Evolutionary conservation across 2,113 vertebrate genomes (phyloP).

Genomic region (Puma concolor): DNA sequence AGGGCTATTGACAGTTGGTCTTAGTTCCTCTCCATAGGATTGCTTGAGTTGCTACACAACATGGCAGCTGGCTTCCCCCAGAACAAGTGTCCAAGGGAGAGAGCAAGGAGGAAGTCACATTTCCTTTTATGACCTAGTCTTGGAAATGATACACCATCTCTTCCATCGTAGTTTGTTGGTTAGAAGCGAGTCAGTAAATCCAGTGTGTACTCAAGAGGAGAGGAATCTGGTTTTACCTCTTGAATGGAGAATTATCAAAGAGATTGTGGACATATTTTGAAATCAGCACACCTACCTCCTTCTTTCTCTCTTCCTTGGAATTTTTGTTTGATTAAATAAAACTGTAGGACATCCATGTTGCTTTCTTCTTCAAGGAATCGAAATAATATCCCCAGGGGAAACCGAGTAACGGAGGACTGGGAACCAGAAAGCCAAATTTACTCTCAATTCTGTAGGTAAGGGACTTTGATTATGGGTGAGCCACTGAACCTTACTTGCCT

Average conservation of each 20-base stretch:
- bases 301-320: background rate
- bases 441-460: background rate
- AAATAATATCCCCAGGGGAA: background rate
- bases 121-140: background rate
- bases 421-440: background rate
- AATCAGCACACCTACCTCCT: background rate
- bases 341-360: background rate
- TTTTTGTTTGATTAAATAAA: constrained; percentile 1
- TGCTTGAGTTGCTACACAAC: background rate
- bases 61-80: background rate
- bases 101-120: background rate
- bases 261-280: background rate
- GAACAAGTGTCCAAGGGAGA: background rate
- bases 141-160: background rate
- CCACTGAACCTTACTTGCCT: background rate
- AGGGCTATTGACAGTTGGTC: background rate
- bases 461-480: background rate
- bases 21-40: background rate
- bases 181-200: background rate
- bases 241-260: background rate
- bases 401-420: background rate
- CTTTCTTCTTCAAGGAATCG: background rate
- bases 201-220: background rate
- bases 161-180: background rate
- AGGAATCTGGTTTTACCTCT: background rate